These are phyloP conservation scores for Drosophila cracens DNA, from an alignment of 2,888 invertebrate species.

Conservation along the genomic window DNA sequence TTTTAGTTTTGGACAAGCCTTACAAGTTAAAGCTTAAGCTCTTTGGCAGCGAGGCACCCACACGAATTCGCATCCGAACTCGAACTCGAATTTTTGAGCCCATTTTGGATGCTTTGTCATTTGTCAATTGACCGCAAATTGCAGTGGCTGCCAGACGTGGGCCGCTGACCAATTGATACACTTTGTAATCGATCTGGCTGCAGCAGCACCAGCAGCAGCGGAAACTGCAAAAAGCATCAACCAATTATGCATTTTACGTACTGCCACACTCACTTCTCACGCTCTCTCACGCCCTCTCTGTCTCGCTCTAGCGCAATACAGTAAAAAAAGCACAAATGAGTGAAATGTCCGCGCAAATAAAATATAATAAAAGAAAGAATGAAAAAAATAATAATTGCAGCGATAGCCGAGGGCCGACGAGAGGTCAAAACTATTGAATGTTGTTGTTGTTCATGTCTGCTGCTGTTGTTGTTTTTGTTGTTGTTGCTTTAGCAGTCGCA, in stretches of 20 bases:
- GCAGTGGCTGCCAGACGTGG: conserved; percentile 37
- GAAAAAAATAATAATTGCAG: conserved; percentile 61
- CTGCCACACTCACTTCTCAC: conserved; percentile 27
- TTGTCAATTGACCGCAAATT: conserved; percentile 50
- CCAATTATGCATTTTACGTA: conserved; percentile 40
- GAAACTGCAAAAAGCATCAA: conserved; percentile 55
- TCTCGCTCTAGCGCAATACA: conserved; percentile 35
- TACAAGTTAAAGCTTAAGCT: conserved; percentile 39
- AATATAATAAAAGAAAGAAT: conserved; percentile 50
- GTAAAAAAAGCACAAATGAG: conserved; percentile 41
- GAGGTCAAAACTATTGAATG: conserved; percentile 66
- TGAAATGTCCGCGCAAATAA: conserved; percentile 59
- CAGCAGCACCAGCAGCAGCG: conserved; percentile 49
- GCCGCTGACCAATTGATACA: conserved; percentile 70
- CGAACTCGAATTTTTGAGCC: conserved; percentile 21
- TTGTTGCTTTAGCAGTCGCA: conserved; percentile 21
- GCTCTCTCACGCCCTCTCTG: conserved; percentile 6
- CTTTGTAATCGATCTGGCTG: conserved; percentile 61
- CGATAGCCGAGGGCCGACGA: conserved; percentile 56
- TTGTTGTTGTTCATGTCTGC: conserved; percentile 33
- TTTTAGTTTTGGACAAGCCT: conserved; percentile 39
- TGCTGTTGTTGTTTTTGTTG: conserved; percentile 15
- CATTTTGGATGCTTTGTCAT: conserved; percentile 37
- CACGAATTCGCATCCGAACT: conserved; percentile 36
- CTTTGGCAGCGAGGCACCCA: conserved; percentile 40